phyloP scores from a whole-genome alignment of 2,888 invertebrate genomes.

The Apamea sordens region DNA sequence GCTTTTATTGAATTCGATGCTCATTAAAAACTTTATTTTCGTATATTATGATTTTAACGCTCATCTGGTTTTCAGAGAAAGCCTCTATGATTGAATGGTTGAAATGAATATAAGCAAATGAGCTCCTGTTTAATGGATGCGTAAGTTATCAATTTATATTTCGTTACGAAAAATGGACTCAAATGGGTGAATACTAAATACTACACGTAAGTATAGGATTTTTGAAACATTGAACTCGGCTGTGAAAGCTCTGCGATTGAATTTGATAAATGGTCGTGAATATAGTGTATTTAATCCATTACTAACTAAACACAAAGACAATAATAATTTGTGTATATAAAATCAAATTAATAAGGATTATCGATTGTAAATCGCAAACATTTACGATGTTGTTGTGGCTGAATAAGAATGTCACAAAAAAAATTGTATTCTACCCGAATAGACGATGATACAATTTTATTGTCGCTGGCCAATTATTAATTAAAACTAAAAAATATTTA shows the following conservation, averaged over 20 bases:
- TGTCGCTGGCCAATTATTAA: conserved; percentile 41
- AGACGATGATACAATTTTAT: conserved; percentile 20
- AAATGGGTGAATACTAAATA: conserved; percentile 23
- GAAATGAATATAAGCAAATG: conserved; percentile 51
- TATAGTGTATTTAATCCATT: conserved; percentile 20
- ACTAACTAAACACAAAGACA: conserved; percentile 4
- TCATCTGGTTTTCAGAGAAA: conserved; percentile 49
- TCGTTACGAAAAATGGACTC: conserved; percentile 11
- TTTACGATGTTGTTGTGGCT: neutral
- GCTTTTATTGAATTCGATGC: conserved; percentile 86
- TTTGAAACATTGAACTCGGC: conserved; percentile 15
- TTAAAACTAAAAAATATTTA: conserved; percentile 58
- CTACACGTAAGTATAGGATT: conserved; percentile 2
- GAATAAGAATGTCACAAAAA: conserved; percentile 21
- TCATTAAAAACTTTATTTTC: conserved; percentile 84
- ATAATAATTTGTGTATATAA: conserved; percentile 12
- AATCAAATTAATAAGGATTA: conserved; percentile 19
- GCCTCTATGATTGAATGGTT: conserved; percentile 35
- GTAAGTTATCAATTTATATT: conserved; percentile 23
- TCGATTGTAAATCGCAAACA: conserved; percentile 11
- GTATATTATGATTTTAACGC: conserved; percentile 65
- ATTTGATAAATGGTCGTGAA: conserved; percentile 10
- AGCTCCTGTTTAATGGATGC: conserved; percentile 29
- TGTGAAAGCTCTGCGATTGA: conserved; percentile 1
- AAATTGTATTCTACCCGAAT: too few relatives aligned